Base-by-base conservation (phyloP, 2,888 invertebrate species). In the Griposia aprilina region DNA sequence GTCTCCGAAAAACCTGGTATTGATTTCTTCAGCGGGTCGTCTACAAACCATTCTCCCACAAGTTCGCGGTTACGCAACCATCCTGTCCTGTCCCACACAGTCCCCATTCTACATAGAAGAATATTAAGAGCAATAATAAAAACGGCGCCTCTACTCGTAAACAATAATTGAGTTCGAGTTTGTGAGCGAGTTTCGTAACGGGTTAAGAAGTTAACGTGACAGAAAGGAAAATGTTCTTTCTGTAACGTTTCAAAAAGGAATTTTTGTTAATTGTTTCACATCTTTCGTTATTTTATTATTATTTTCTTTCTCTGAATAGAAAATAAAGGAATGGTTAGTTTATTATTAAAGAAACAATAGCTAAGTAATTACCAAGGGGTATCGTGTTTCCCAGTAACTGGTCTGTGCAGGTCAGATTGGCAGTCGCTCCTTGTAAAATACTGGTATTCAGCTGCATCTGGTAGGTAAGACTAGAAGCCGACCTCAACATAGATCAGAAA, bases 121-220 rank as follows among this genome's bases (percentile, higher is more conserved):
- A 84, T 88, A 91, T 91, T 91, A 92, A 85, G 88, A 83, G 83
- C 88, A 89, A 88, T 90, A 88, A 87, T 88, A 87, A 88, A 90
- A 84, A 69, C 73, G 79, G 73, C 81, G 75, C 84, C 82, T 86
- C 78, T 73, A 80, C 79, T 88, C 86, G 78, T 90, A 90, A 90
- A 90, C 83, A 88, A 87, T 88, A 90, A 89, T 89, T 87, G 88
- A 89, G 83, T 85, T 81, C 30, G 69, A 74, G 68, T 80, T 80
- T 76, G 77, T 68, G 59, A 79, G 66, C 63, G 63, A 75, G 59
- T 80, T 81, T 62, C 57, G n/a, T 74, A 80, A 86, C 79, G 74
- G 81, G 80, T 79, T 87, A 80, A 73, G 73, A 77, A 81, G 82
- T 82, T 81, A 82, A n/a, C 36, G 48, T 73, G 52, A 73, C 59